A percentile compares a stretch with the other conserved stretches of the same genome.
Conservation (phyloP, 2,888 invertebrate genomes). For the Gymnosoma rotundatum region DNA sequence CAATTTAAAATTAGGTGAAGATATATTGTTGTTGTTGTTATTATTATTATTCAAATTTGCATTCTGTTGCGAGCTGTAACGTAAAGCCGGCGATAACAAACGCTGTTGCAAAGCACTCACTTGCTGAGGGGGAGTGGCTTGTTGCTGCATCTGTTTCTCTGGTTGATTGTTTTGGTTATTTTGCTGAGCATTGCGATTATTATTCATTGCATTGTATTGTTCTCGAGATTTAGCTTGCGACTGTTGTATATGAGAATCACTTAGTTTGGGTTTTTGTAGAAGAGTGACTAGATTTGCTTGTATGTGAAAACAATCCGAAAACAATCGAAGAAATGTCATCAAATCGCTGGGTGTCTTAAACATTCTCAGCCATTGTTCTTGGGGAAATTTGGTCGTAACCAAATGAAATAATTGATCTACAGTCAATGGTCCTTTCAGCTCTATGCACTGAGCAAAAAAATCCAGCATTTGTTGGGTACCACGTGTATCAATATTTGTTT, state of each 20-base stretch:
- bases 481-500: conserved; percentile 91
- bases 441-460: conserved; percentile 91
- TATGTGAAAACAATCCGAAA: conserved; percentile 96
- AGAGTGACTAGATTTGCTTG: conserved; percentile 95
- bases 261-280: conserved; percentile 89
- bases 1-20: conserved; percentile 81
- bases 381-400: conserved; percentile 89
- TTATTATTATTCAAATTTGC: conserved; percentile 69
- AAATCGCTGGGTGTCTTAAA: conserved; percentile 96
- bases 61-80: conserved; percentile 70
- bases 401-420: conserved; percentile 94
- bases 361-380: conserved; percentile 91
- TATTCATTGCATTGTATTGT: conserved; percentile 80
- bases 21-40: conserved; percentile 72
- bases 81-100: conserved; percentile 78
- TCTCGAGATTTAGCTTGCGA: conserved; percentile 81
- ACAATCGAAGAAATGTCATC: conserved; percentile 94
- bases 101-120: conserved; percentile 78
- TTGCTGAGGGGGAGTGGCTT: conserved; percentile 46
- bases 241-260: conserved; percentile 83
- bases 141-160: conserved; percentile 47
- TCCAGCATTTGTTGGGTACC: conserved; percentile 91
- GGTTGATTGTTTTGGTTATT: conserved; percentile 72
- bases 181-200: conserved; percentile 76
- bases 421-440: conserved; percentile 90